Conservation (phyloP, 2,113 vertebrate genomes). For the Pachyramphus minor region DNA sequence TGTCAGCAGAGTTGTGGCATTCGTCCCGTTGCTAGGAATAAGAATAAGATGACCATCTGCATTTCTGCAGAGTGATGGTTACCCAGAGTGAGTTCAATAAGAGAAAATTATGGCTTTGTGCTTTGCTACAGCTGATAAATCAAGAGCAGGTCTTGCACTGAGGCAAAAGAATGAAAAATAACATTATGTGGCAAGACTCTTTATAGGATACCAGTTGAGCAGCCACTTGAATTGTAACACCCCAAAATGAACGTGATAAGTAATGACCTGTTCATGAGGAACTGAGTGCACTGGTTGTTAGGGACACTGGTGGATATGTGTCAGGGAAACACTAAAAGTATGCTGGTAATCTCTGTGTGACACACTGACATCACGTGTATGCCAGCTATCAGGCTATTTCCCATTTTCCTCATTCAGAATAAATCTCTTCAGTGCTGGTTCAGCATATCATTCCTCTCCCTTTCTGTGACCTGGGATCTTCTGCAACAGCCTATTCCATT, state of each 20-base stretch:
- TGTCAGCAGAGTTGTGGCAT: slow-evolving; percentile 38
- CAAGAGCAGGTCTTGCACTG: neutral
- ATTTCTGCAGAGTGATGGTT: slow-evolving; percentile 66
- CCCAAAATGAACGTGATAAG: neutral
- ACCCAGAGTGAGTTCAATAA: slow-evolving; percentile 65
- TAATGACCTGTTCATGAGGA: neutral
- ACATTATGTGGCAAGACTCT: neutral
- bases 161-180: slow-evolving; percentile 45
- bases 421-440: neutral
- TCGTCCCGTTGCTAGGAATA: slow-evolving; percentile 56
- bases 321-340: neutral
- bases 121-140: slow-evolving; percentile 60
- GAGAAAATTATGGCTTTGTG: slow-evolving; percentile 61
- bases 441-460: neutral
- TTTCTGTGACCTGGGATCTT: neutral
- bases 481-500: neutral
- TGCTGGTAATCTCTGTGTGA: neutral
- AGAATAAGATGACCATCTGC: slow-evolving; percentile 68
- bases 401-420: neutral
- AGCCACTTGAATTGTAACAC: neutral
- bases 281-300: neutral
- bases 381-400: neutral
- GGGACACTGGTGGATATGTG: neutral
- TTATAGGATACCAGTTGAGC: neutral
- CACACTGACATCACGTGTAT: neutral